Base-by-base conservation (phyloP, 2,888 invertebrate genomes). In the Eristalinus sepulchralis region DNA sequence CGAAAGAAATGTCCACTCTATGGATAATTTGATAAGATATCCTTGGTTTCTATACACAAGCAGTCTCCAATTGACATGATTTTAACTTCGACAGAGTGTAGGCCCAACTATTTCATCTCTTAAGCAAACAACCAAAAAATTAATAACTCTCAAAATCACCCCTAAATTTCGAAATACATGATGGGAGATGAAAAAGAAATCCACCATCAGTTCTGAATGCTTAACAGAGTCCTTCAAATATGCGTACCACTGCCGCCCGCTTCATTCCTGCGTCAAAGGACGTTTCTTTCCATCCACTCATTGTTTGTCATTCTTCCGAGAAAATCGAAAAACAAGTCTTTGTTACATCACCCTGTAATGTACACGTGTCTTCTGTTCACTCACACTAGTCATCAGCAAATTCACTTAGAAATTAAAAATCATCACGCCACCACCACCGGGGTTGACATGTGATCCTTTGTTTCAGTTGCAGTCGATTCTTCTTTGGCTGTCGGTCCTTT, bases 341-440 rank as follows among this genome's bases (percentile, higher is more conserved):
- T 84, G 27, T 70, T 80, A 75, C 83, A 80, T 75, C 66, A 76
- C 66, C 34, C 60, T 47, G 47, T 47, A 39, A 36, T 6, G n/a
- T 17, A 62, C 85, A 86, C 85, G 85, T 82, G 82, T 53, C 85
- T 59, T 85, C 47, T 70, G 66, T 78, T 64, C 71, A 79, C 57
- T 27, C 57, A 24, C 57, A 57, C 11, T 57, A 24, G 22, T 67
- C 79, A 76, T 78, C 62, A 71, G 55, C 53, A 57, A 78, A 36
- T 55, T 31, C 47, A 62, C 70, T 70, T 62, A 82, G 66, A 78
- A 78, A 82, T 75, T 79, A 62, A 82, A 86, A 75, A 68, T 57
- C 64, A 79, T 67, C 64, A 62, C 62, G 62, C 34, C 84, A 59
- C 47, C 68, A 70, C 55, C 63, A 20, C 53, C 31, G 62, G 55